Evolutionary conservation across 2,797 vertebrate species (phyloP).

Genomic region (Psittacula derbiana): DNA sequence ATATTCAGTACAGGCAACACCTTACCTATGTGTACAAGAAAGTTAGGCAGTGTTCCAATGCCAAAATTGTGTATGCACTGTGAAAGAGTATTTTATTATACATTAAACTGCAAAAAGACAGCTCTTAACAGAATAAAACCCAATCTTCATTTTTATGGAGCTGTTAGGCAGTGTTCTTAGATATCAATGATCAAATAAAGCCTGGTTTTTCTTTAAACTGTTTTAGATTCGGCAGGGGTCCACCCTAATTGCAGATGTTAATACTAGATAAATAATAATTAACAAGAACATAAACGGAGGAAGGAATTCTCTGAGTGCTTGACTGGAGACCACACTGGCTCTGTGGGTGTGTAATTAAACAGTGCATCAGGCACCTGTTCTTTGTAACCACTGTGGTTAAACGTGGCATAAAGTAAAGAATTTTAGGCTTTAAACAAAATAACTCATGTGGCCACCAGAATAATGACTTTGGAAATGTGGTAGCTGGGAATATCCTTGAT

Average conservation of each 20-base stretch:
- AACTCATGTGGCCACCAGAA: background rate
- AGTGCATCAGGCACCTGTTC: background rate
- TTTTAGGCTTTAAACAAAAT: background rate
- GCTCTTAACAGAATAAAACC: background rate
- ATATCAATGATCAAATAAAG: background rate
- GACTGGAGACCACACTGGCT: background rate
- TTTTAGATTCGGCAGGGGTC: background rate
- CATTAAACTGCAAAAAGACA: background rate
- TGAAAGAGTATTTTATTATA: background rate
- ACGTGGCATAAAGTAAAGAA: background rate
- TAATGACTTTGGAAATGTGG: background rate
- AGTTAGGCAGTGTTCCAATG: background rate
- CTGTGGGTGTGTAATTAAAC: background rate
- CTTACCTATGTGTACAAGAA: background rate
- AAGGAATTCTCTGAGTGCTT: background rate
- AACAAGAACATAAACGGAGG: background rate
- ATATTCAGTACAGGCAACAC: background rate
- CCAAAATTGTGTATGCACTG: background rate
- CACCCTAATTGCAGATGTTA: background rate
- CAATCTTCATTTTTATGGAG: background rate
- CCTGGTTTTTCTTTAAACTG: background rate
- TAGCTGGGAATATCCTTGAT: background rate
- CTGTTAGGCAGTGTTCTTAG: background rate
- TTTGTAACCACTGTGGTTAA: background rate
- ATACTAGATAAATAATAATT: slow-evolving; percentile 12